phyloP scores from a whole-genome alignment of 2,888 invertebrate genomes.

The Heteromyza rotundicornis region DNA sequence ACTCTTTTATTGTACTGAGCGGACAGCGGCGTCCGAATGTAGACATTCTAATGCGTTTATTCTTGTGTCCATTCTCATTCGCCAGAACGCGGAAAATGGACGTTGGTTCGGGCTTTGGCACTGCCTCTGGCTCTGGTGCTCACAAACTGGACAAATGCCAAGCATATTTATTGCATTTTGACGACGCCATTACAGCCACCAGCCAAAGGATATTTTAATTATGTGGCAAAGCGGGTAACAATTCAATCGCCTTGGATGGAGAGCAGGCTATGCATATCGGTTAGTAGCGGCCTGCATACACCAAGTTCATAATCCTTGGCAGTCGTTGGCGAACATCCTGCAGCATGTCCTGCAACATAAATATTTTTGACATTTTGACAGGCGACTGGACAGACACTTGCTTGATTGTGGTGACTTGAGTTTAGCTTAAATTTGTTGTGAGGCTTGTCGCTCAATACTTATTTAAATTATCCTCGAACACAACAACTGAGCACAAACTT shows the following conservation, averaged over 20 bases:
- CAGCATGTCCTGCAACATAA: neutral
- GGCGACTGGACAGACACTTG: too few relatives aligned
- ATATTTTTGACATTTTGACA: neutral
- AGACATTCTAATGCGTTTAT: slow-evolving; percentile 35
- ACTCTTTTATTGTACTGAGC: too few relatives aligned
- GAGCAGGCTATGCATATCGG: neutral
- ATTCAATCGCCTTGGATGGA: neutral
- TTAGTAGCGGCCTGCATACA: neutral
- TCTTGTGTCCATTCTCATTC: slow-evolving; percentile 24
- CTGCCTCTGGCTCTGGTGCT: too few relatives aligned
- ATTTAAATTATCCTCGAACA: too few relatives aligned
- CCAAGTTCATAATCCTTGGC: neutral
- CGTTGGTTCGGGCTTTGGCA: neutral
- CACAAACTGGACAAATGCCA: slow-evolving; percentile 44
- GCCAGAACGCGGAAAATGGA: slow-evolving; percentile 9
- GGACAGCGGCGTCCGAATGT: slow-evolving; percentile 13
- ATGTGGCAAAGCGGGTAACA: slow-evolving; percentile 20
- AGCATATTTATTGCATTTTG: slow-evolving; percentile 32
- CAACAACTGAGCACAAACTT: too few relatives aligned
- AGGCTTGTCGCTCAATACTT: too few relatives aligned
- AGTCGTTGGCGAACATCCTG: neutral
- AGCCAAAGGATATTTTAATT: slow-evolving; percentile 32
- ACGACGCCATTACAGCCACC: slow-evolving; percentile 21
- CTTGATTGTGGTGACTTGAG: too few relatives aligned
- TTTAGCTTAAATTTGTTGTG: too few relatives aligned